Conservation (phyloP, 2,113 vertebrate genomes). For the Oenanthe oenanthe region DNA sequence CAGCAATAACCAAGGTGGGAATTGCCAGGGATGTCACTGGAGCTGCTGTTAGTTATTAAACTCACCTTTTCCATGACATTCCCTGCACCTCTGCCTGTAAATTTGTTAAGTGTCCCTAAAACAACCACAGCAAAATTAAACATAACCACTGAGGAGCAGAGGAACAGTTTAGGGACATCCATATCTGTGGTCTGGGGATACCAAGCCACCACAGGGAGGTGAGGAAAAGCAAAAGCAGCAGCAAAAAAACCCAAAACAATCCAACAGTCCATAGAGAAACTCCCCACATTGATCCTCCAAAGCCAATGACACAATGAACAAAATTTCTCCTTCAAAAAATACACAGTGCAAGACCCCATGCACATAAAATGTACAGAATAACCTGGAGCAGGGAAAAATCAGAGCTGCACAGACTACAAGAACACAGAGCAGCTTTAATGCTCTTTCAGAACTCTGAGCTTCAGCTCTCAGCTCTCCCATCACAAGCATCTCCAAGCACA, state of each 20-base stretch:
- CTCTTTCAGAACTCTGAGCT: background rate
- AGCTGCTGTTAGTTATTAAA: conserved; percentile 6
- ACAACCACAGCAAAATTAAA: background rate
- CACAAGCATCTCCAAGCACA: fast-evolving
- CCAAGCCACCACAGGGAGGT: fast-evolving
- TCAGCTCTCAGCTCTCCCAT: background rate
- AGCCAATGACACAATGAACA: fast-evolving
- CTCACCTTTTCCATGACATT: background rate
- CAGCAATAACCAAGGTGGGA: conserved; percentile 14
- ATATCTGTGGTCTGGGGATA: fast-evolving
- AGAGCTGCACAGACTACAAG: background rate
- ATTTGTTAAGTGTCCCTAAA: background rate
- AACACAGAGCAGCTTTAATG: background rate
- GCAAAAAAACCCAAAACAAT: background rate
- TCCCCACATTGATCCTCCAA: background rate
- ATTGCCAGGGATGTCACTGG: background rate
- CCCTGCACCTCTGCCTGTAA: background rate
- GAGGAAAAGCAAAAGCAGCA: background rate
- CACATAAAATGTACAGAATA: fast-evolving
- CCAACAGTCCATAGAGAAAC: background rate
- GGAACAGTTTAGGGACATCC: background rate
- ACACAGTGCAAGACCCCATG: fast-evolving
- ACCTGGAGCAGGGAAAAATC: background rate
- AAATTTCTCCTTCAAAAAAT: fast-evolving
- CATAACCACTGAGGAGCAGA: background rate